phyloP scores from a whole-genome alignment of 2,797 vertebrate genomes.

The Eulemur coronatus region DNA sequence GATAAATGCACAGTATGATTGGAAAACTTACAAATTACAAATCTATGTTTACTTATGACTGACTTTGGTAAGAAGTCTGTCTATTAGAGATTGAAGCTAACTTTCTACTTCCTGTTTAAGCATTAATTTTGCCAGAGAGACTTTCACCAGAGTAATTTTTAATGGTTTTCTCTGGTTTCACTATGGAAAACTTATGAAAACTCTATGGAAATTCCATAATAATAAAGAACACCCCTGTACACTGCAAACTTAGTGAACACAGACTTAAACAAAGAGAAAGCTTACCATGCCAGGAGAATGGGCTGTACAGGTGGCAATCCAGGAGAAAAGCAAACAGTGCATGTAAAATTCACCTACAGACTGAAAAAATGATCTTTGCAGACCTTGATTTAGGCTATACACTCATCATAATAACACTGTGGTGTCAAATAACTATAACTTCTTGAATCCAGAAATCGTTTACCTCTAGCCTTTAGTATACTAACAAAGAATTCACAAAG shows the following conservation, averaged over 20 bases:
- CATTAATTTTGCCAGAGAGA: neutral
- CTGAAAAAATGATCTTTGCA: neutral
- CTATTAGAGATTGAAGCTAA: neutral
- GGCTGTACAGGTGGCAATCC: neutral
- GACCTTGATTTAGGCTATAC: neutral
- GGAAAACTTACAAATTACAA: neutral
- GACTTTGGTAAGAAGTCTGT: neutral
- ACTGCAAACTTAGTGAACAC: neutral
- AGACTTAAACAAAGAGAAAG: neutral
- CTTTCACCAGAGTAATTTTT: neutral
- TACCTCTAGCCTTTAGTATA: neutral
- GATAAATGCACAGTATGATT: neutral
- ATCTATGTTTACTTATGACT: neutral
- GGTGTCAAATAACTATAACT: neutral
- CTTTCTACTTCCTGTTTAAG: neutral
- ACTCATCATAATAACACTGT: neutral
- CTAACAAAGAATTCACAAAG: neutral
- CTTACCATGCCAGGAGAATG: neutral
- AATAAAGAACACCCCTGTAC: neutral
- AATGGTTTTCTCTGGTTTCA: neutral
- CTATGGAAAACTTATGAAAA: neutral
- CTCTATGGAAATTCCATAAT: neutral
- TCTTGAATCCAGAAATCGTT: neutral
- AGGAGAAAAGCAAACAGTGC: neutral
- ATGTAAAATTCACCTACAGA: neutral